Evolutionary conservation across 1,140 invertebrate genomes (phyloP).

Genomic region (Dendrolimus punctatus): DNA sequence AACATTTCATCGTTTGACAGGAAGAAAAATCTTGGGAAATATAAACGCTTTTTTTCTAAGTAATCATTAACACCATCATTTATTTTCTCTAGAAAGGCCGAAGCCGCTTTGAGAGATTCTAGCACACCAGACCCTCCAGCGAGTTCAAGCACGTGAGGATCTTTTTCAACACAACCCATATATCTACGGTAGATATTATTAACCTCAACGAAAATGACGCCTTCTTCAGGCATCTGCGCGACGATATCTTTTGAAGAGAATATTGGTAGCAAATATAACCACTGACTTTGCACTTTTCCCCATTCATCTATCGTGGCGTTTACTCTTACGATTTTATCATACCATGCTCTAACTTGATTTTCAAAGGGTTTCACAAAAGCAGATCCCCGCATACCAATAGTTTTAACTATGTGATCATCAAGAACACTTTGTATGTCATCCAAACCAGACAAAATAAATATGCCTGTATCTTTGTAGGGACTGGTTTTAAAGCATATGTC

Average conservation of each 20-base stretch:
- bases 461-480: slow-evolving; percentile 85
- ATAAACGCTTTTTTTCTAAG: slow-evolving; percentile 92
- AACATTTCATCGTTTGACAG: slow-evolving; percentile 96
- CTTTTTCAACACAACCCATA: slow-evolving; percentile 81
- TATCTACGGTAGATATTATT: slow-evolving; percentile 85
- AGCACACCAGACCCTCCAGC: slow-evolving; percentile 81
- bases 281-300: slow-evolving; percentile 90
- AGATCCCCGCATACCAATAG: slow-evolving; percentile 90
- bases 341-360: slow-evolving; percentile 85
- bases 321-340: slow-evolving; percentile 83
- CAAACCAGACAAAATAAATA: slow-evolving; percentile 83
- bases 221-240: slow-evolving; percentile 94
- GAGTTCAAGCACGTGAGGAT: slow-evolving; percentile 83
- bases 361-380: slow-evolving; percentile 94
- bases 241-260: slow-evolving; percentile 96
- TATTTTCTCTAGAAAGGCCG: slow-evolving; percentile 84
- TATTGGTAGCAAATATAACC: slow-evolving; percentile 94
- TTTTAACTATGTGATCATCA: slow-evolving; percentile 93
- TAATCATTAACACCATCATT: slow-evolving; percentile 92
- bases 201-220: slow-evolving; percentile 82
- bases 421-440: slow-evolving; percentile 90
- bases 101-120: slow-evolving; percentile 82
- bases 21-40: slow-evolving; percentile 95
- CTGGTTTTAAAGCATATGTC: slow-evolving; percentile 81
- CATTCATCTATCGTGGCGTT: slow-evolving; percentile 90